Conservation (phyloP, 64 coral and sea anemone genomes). For the Astreopora myriophthalma region DNA sequence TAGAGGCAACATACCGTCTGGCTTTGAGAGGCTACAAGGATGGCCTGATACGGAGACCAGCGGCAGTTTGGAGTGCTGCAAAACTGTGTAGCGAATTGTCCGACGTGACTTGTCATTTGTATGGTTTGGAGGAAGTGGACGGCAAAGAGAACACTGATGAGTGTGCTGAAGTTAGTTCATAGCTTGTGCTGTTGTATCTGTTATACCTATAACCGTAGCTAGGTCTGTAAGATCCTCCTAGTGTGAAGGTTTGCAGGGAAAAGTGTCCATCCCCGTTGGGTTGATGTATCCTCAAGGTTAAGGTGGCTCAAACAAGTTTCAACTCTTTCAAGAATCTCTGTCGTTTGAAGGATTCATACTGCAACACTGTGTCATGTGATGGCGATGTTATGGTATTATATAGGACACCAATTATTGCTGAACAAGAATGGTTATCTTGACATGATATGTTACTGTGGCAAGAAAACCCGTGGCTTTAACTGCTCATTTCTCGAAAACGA, state of each 20-base stretch:
- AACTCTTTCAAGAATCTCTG: too few species aligned
- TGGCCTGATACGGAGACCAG: slow-evolving; percentile 69
- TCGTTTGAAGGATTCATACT: too few species aligned
- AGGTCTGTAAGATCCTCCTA: not conserved
- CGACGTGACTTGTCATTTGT: slow-evolving; percentile 94
- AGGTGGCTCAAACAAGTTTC: too few species aligned
- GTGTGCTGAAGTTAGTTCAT: slow-evolving; percentile 43
- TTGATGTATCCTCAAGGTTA: too few species aligned
- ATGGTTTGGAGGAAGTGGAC: slow-evolving; percentile 82
- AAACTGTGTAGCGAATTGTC: slow-evolving; percentile 82
- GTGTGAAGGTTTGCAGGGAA: not conserved
- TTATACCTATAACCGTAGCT: not conserved
- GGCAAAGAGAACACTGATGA: slow-evolving; percentile 75
- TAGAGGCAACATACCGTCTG: slow-evolving; percentile 79
- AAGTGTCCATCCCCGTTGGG: not conserved
- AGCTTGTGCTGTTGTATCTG: not conserved
- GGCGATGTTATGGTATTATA: too few species aligned
- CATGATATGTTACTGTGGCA: too few species aligned
- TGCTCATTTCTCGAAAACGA: too few species aligned
- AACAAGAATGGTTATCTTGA: too few species aligned
- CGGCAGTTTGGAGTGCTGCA: slow-evolving; percentile 86
- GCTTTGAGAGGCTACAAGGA: slow-evolving; percentile 68
- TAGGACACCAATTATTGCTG: too few species aligned
- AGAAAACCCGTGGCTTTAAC: too few species aligned
- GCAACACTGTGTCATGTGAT: too few species aligned